Percentiles rank a stretch among this genome's conserved stretches.
phyloP scores from a whole-genome alignment of 2,113 vertebrate species.

The Podarcis cretensis region DNA sequence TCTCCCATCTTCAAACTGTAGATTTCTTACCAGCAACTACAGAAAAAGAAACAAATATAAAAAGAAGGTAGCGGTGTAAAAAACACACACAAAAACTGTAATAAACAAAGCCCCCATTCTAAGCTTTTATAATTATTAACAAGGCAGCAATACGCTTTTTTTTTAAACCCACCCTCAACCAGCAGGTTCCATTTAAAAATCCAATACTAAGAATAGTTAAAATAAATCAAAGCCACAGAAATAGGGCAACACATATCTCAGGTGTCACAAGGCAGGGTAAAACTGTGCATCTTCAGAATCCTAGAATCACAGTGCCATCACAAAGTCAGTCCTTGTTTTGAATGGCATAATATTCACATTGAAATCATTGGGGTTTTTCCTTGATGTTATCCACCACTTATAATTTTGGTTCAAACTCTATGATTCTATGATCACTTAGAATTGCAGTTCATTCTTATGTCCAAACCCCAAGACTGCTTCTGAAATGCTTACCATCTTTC shows the following conservation, averaged over 20 bases:
- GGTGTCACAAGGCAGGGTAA: no score
- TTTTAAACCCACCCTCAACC: no score
- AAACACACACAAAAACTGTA: background rate
- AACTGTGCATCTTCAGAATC: no score
- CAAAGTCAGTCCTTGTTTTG: background rate
- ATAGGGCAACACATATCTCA: no score
- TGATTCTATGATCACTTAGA: background rate
- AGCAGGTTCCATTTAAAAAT: no score
- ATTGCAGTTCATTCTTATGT: background rate
- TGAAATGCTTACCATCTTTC: slow-evolving; percentile 83
- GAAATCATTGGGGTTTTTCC: background rate
- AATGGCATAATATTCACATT: background rate
- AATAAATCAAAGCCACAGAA: no score
- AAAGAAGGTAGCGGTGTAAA: background rate
- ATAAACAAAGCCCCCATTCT: background rate
- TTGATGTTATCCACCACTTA: background rate
- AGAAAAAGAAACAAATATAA: slow-evolving; percentile 31
- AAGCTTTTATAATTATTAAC: background rate
- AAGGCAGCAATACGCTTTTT: no score
- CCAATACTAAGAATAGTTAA: no score
- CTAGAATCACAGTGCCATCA: background rate
- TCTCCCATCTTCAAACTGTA: slow-evolving; percentile 85
- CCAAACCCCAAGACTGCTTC: background rate
- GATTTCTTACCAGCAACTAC: slow-evolving; percentile 80
- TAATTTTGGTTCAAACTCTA: background rate